Base-by-base conservation (phyloP, 92 coral and sea anemone species). In the Actinernus sp. region DNA sequence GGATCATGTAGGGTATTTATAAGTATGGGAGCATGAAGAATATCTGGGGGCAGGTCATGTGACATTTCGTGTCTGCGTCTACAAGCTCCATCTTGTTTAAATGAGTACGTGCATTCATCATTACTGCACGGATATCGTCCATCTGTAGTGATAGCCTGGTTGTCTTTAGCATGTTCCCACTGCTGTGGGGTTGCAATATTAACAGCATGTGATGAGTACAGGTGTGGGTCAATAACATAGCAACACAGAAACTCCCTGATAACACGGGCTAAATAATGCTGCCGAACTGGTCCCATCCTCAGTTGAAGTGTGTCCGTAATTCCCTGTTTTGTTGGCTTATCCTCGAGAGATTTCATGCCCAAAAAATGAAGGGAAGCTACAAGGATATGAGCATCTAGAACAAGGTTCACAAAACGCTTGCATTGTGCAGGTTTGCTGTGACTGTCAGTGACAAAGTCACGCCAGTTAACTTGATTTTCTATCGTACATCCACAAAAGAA, bases 91-190 rank as follows among this genome's bases (percentile, higher is more conserved):
- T 78, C 82, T 34, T 78, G 61, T 27, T 63, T 71, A 25, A 70
- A 85, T 3, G 86, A 55, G 7, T 55, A 26, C 7, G 32, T 0
- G 38, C 86, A 85, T 23, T 86, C 85, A 2, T 49, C 56, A 54
- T 55, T 54, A 32, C 82, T 48, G 18, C 91, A 85, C 2, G 77
- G 85, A 34, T 85, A 71, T 31, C 77, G 69, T 19, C 86, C 81
- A 78, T 85, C 68, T 24, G 53, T 41, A 11, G 43, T 48, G 1
- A 63, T 14, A 0, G 58, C 49, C 56, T 85, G 91, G 24, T 58
- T 63, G 13, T 0, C 32, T 50, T 40, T 37, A 17, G 61, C 51
- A 30, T 63, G 8, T 31, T 71, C 82, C 82, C 91, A 84, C 11
- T 78, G 74, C 18, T 84, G 74, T n/a, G 76, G 55, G 0, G 74